Conservation (phyloP, 2,797 vertebrate genomes). For the Sebastes diaconus region DNA sequence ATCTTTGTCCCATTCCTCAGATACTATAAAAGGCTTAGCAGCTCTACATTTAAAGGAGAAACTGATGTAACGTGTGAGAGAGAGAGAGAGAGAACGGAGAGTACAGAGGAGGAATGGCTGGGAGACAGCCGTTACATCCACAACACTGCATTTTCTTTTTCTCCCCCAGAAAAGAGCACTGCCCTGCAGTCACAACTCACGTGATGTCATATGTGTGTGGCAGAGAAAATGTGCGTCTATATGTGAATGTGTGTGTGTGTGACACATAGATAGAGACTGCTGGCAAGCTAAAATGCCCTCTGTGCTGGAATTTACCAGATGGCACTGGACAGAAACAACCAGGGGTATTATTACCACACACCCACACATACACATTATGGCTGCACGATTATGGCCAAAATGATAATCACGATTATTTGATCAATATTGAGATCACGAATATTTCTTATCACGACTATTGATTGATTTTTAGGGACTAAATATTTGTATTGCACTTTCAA, state of each 20-base stretch:
- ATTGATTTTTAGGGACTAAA: too few relatives aligned
- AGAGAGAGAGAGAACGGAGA: neutral
- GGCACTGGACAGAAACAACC: conserved; percentile 64
- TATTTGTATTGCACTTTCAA: too few relatives aligned
- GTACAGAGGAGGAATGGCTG: conserved; percentile 17
- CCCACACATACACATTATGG: neutral
- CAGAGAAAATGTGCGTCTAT: conserved; percentile 5
- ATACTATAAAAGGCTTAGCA: neutral
- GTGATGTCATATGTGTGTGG: conserved; percentile 38
- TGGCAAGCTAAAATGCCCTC: conserved; percentile 67
- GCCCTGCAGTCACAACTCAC: conserved; percentile 72
- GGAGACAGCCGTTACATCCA: conserved; percentile 56
- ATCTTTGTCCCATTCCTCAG: neutral
- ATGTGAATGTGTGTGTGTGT: neutral
- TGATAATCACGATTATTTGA: too few relatives aligned
- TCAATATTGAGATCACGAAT: too few relatives aligned
- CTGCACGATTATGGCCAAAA: too few relatives aligned
- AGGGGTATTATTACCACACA: conserved; percentile 39
- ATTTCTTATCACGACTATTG: too few relatives aligned
- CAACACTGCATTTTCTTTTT: conserved; percentile 50
- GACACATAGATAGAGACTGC: conserved; percentile 41
- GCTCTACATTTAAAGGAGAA: neutral
- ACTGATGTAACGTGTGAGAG: conserved; percentile 16
- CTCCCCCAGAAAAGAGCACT: conserved; percentile 63
- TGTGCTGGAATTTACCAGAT: conserved; percentile 77